These are phyloP conservation scores for Phymanthus crucifer DNA, from an alignment of 92 coral and sea anemone species.

Conservation along the genomic window DNA sequence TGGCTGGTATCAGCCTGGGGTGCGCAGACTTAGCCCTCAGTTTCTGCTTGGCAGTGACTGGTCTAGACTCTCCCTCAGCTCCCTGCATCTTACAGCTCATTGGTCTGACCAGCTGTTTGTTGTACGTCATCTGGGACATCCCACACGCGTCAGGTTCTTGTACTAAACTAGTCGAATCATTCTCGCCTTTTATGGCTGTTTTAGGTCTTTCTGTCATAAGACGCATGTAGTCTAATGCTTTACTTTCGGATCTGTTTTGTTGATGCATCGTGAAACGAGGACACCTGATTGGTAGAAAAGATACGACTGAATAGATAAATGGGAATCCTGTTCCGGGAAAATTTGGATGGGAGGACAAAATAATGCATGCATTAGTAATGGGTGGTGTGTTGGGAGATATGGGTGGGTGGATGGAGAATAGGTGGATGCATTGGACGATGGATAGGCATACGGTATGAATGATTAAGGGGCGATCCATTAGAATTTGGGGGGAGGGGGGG, in stretches of 20 bases:
- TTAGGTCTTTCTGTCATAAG: slow-evolving; percentile 46
- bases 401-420: too few relatives aligned
- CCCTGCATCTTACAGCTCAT: slow-evolving; percentile 53
- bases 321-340: too few relatives aligned
- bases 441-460: neutral
- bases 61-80: slow-evolving; percentile 27
- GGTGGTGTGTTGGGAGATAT: too few relatives aligned
- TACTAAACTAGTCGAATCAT: slow-evolving; percentile 55
- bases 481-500: too few relatives aligned
- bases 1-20: slow-evolving; percentile 71
- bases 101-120: slow-evolving; percentile 52
- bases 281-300: slow-evolving; percentile 61
- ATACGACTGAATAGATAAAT: neutral
- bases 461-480: too few relatives aligned
- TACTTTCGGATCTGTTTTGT: slow-evolving; percentile 45
- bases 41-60: slow-evolving; percentile 63
- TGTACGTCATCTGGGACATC: slow-evolving; percentile 51
- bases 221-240: slow-evolving; percentile 48
- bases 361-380: too few relatives aligned
- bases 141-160: slow-evolving; percentile 58
- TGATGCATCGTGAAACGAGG: slow-evolving; percentile 93
- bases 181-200: slow-evolving; percentile 48
- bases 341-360: too few relatives aligned
- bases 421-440: too few relatives aligned
- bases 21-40: slow-evolving; percentile 94